Base-by-base conservation (phyloP, 2,888 invertebrate species). In the Drosophila nr. perissopoda region DNA sequence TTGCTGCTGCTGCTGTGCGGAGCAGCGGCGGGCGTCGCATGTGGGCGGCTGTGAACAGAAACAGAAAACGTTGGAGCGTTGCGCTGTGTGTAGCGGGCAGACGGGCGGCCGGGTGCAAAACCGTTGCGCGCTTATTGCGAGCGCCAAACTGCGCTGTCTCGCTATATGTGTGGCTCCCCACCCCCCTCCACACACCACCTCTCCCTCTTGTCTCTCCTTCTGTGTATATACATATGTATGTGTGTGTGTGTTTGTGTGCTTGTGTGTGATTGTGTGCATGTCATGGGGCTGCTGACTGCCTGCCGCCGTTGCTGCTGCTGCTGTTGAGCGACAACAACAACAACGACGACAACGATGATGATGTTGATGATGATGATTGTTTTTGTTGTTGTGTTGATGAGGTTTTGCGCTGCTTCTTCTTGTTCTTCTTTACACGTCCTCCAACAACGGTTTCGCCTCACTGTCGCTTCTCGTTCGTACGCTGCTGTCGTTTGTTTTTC, bases 401-500 rank as follows among this genome's bases (percentile, higher is more conserved):
- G 70, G 82, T 75, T 81, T 57, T 57, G 54, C 31, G 63, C 74
- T 76, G 68, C 79, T 88, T 85, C 89, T 86, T 85, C 89, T 89
- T 86, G 76, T 84, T 84, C 87, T 84, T 84, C 85, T 84, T 88
- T 85, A 82, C 85, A 89, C 85, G 85, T 85, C 89, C 90, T 90
- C 86, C 89, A 84, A 89, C 80, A 53, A 82, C 82, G 79, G 74
- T 71, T 46, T 76, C 72, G 76, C 71, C 71, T 58, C 70, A 60
- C 69, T 71, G 74, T 82, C 82, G 79, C 78, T 79, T 76, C 46
- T 46, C 83, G 85, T 85, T 77, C 72, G 74, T 74, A 69, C 82
- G 86, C 76, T 86, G 76, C 57, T 72, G 78, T 56, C 38, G 36
- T 49, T 70, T 46, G 57, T 40, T 74, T 54, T 63, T 71, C 62